phyloP scores from a whole-genome alignment of 2,113 vertebrate species.

The Chaetodon trifascialis region DNA sequence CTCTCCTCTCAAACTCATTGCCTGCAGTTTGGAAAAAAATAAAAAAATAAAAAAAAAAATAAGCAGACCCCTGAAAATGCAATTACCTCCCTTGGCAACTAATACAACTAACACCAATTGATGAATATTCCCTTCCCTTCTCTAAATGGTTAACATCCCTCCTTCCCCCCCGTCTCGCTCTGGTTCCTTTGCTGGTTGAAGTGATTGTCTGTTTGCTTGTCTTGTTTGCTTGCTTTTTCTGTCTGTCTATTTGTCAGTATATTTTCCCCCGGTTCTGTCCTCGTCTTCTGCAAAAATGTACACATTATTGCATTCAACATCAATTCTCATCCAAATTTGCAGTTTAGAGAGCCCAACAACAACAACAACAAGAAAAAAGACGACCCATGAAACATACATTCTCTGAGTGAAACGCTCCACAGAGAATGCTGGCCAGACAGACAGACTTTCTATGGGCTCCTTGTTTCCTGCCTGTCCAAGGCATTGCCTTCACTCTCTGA shows the following conservation, averaged over 20 bases:
- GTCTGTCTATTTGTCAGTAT: constrained; percentile 83
- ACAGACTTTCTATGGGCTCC: constrained; percentile 76
- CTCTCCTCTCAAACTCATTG: constrained; percentile 46
- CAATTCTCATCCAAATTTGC: constrained; percentile 70
- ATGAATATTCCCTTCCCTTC: constrained; percentile 57
- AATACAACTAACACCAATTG: constrained; percentile 73
- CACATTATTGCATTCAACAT: constrained; percentile 77
- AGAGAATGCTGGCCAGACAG: constrained; percentile 81
- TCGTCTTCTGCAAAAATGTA: constrained; percentile 75
- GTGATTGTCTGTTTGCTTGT: constrained; percentile 76
- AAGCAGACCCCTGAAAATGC: constrained; percentile 53
- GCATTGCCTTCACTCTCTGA: constrained; percentile 81
- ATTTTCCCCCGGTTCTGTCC: constrained; percentile 73
- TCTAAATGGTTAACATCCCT: constrained; percentile 68
- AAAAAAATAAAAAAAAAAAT: constrained; percentile 25
- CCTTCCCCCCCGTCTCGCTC: constrained; percentile 63
- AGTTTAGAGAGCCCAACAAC: constrained; percentile 14
- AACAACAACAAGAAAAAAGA: constrained; percentile 3
- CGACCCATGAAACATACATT: constrained; percentile 23
- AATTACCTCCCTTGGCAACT: constrained; percentile 64
- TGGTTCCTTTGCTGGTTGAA: constrained; percentile 70
- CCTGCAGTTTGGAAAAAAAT: constrained; percentile 74
- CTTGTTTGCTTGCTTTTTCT: constrained; percentile 78
- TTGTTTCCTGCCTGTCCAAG: constrained; percentile 74
- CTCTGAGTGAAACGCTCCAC: constrained; percentile 55